Conservation (phyloP, 1,140 invertebrate species). For the Triops cancriformis region DNA sequence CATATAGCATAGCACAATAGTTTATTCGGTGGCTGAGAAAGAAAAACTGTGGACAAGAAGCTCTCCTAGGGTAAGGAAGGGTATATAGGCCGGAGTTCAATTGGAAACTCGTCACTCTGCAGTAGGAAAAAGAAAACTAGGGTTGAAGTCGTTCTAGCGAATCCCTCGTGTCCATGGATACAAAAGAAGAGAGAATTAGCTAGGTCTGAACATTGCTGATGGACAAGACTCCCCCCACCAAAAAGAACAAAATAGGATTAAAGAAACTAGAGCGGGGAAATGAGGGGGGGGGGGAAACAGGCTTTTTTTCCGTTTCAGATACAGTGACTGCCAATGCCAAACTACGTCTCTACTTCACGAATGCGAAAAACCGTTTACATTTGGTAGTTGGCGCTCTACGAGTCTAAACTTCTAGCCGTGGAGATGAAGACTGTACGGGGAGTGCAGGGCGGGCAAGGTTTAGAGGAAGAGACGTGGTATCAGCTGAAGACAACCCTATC, state of each 20-base stretch:
- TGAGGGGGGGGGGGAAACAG: no score
- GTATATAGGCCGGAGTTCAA: not conserved
- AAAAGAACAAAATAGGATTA: not conserved
- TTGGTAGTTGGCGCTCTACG: not conserved
- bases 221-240: not conserved
- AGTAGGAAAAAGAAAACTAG: not conserved
- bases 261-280: not conserved
- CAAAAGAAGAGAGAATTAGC: not conserved
- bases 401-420: slow-evolving; percentile 2
- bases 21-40: not conserved
- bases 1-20: not conserved
- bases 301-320: not conserved
- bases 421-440: not conserved
- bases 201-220: not conserved
- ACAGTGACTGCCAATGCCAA: not conserved
- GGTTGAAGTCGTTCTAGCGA: not conserved
- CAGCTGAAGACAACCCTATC: slow-evolving; percentile 4
- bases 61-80: not conserved
- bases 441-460: not conserved
- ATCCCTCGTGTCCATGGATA: not conserved
- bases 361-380: not conserved
- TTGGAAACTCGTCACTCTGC: not conserved
- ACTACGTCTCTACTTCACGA: not conserved
- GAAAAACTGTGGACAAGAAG: not conserved
- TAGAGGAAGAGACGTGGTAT: not conserved